Base-by-base conservation (phyloP, 1,140 invertebrate genomes). In the Bradysia coprophila region DNA sequence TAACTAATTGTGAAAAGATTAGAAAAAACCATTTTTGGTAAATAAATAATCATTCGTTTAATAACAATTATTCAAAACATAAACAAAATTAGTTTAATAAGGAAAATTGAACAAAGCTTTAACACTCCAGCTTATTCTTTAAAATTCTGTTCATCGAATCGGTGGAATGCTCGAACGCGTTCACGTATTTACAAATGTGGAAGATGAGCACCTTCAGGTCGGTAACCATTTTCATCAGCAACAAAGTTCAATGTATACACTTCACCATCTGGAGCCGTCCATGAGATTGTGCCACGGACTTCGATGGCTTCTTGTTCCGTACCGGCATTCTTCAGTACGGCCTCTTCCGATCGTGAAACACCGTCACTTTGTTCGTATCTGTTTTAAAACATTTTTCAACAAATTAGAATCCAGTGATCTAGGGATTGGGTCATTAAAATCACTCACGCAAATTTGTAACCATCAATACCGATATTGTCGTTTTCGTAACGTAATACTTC, bases 201-300 rank as follows among this genome's bases (percentile, higher is more conserved):
- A 43, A 81, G 54, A 53, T 80, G 76, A 11, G 67, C 71, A 16
- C 76, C 77, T 54, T 75, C 68, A 21, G 77, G 75, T 50, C 74
- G 73, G 66, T 78, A 86, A 31, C 80, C 80, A 49, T 79, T 79
- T 60, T 84, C 79, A 54, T 85, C 82, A 33, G 81, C 79, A 24
- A 76, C 67, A 62, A 79, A 84, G n/a, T 68, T 69, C 32, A 84
- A 65, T 44, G 68, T 66, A 49, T 80, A 77, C 13, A 68, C 61
- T 45, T 75, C 63, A 19, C 81, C 80, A 48, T 83, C 78, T n/a
- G 71, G 62, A n/a, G 65, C 75, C 23, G 68, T 54, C 64, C 69
- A 78, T 23, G 61, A 62, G 61, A 63, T 75, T 38, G 66, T 66
- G 15, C 75, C 75, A 2, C 64, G 59, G 13, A 78, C 73, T 2